Conservation (phyloP, 2,113 vertebrate species). For the Malurus melanocephalus region DNA sequence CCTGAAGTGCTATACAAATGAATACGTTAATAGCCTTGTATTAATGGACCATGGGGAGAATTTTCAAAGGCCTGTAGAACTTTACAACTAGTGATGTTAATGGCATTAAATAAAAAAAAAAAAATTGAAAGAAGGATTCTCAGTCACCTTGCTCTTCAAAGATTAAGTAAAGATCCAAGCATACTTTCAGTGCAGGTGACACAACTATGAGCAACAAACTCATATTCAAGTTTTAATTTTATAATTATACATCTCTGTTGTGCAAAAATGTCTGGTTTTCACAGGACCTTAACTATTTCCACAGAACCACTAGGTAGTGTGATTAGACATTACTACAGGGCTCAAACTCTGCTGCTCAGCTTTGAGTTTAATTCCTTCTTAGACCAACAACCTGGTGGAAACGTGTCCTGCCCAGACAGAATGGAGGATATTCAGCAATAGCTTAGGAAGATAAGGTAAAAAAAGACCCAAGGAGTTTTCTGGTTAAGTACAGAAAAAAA, state of each 20-base stretch:
- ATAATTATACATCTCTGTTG: not conserved
- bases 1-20: not conserved
- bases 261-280: not conserved
- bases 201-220: not conserved
- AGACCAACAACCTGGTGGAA: not conserved
- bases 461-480: not conserved
- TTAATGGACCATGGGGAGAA: not conserved
- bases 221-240: not conserved
- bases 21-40: not conserved
- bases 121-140: not conserved
- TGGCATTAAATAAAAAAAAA: not conserved
- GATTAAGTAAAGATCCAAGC: not conserved
- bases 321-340: not conserved
- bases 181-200: not conserved
- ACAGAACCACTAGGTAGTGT: slow-evolving; percentile 29
- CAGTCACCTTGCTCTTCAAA: not conserved
- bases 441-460: not conserved
- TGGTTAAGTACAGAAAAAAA: not conserved
- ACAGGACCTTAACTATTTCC: slow-evolving; percentile 45
- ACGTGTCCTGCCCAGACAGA: not conserved
- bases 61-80: slow-evolving; percentile 1
- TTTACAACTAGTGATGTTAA: not conserved
- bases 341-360: not conserved
- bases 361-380: not conserved
- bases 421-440: not conserved